Conservation (phyloP, 2,888 invertebrate species). For the Lasioglossum vierecki region DNA sequence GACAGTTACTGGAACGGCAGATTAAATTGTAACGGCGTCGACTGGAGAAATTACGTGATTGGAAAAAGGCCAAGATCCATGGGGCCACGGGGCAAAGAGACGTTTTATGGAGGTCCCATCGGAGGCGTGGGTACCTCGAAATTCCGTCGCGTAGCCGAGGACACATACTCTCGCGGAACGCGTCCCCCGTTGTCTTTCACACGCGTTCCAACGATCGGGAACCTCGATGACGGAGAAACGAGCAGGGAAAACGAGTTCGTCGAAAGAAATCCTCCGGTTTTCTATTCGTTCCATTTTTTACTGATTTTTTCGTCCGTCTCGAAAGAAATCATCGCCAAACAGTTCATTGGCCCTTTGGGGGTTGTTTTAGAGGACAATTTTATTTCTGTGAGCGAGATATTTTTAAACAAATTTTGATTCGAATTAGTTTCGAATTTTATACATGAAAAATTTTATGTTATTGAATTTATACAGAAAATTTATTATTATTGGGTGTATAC, state of each 20-base stretch:
- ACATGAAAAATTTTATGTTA: no score
- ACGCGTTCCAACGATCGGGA: constrained; percentile 1
- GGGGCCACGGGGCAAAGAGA: constrained; percentile 13
- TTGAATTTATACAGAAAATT: no score
- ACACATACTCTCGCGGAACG: constrained; percentile 12
- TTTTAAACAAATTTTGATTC: background rate
- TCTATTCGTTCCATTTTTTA: background rate
- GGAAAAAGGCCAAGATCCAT: constrained; percentile 56
- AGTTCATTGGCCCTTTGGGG: background rate
- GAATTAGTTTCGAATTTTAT: no score
- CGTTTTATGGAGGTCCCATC: constrained; percentile 5
- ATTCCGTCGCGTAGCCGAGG: constrained; percentile 44
- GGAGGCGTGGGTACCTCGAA: constrained; percentile 48
- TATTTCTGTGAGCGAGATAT: background rate
- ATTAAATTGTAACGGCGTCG: constrained; percentile 54
- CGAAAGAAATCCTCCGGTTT: constrained; percentile 15
- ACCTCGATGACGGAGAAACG: constrained; percentile 24
- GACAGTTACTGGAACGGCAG: constrained; percentile 31
- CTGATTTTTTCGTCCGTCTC: background rate
- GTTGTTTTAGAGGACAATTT: background rate
- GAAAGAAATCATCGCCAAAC: background rate
- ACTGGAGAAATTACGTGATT: constrained; percentile 54
- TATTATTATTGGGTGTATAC: no score
- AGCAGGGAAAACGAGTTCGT: background rate
- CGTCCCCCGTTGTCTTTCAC: constrained; percentile 27